phyloP scores from a whole-genome alignment of 2,797 vertebrate genomes.

The Mormyrops attenuatus region DNA sequence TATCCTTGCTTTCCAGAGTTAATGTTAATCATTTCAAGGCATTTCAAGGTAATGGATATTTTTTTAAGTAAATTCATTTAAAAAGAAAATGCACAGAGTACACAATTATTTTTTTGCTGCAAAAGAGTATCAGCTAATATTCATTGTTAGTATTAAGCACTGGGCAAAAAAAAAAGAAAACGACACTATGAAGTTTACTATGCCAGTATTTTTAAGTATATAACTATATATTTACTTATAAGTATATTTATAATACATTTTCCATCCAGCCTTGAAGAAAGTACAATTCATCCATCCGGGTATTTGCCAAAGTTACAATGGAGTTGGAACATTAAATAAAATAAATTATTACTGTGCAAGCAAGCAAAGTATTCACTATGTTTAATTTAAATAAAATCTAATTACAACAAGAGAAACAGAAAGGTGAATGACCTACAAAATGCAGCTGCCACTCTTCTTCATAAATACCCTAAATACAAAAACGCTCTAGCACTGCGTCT shows the following conservation, averaged over 20 bases:
- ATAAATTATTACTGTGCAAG: not conserved
- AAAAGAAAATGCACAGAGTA: not conserved
- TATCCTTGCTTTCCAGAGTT: not conserved
- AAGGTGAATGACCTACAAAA: not conserved
- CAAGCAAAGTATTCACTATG: not conserved
- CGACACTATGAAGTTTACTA: not conserved
- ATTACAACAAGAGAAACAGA: not conserved
- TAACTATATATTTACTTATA: too few species aligned
- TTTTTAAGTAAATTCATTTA: not conserved
- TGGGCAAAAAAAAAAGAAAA: not conserved
- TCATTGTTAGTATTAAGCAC: not conserved
- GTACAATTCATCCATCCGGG: not conserved
- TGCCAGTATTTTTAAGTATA: not conserved
- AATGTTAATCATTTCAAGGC: not conserved
- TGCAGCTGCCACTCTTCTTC: not conserved
- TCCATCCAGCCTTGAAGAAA: not conserved
- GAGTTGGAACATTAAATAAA: not conserved
- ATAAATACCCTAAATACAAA: not conserved
- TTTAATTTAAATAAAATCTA: not conserved
- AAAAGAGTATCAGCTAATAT: not conserved
- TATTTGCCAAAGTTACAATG: not conserved
- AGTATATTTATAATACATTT: not conserved
- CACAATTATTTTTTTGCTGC: not conserved
- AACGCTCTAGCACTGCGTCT: not conserved
- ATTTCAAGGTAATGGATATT: not conserved